Conservation (phyloP, 1,140 invertebrate genomes). For the Neotoxoptera formosana region DNA sequence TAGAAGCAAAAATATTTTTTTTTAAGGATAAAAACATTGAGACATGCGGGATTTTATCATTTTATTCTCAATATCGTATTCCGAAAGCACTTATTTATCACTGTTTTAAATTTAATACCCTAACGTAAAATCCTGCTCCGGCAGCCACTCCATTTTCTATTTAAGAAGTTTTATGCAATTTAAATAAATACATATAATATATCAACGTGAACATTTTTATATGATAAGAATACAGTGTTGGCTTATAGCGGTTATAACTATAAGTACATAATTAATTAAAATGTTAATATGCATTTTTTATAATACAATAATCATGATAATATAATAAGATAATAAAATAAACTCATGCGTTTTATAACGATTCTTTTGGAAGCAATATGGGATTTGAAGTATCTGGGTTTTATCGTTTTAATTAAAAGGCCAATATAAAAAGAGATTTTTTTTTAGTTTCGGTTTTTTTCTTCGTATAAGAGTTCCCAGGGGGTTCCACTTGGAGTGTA, state of each 20-base stretch:
- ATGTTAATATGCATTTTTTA: not conserved
- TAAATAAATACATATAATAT: not conserved
- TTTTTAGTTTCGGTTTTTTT: not conserved
- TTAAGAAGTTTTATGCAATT: not conserved
- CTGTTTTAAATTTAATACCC: too few relatives aligned
- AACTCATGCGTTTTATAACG: not conserved
- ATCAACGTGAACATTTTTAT: too few relatives aligned
- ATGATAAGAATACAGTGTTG: not conserved
- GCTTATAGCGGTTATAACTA: not conserved
- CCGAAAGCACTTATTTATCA: too few relatives aligned
- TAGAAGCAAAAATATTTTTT: too few relatives aligned
- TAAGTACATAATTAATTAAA: not conserved
- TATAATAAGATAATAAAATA: not conserved
- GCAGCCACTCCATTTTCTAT: not conserved
- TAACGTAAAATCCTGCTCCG: too few relatives aligned
- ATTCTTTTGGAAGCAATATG: not conserved
- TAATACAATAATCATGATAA: not conserved
- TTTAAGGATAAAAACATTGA: too few relatives aligned
- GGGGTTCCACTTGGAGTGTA: not conserved
- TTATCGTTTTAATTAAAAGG: slow-evolving; percentile 29
- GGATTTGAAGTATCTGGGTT: not conserved
- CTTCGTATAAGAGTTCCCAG: not conserved
- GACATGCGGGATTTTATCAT: too few relatives aligned
- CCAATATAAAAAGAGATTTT: not conserved
- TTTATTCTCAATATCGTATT: too few relatives aligned